Evolutionary conservation across 1,140 invertebrate species (phyloP).

Genomic region (Luehdorfia chinensis): DNA sequence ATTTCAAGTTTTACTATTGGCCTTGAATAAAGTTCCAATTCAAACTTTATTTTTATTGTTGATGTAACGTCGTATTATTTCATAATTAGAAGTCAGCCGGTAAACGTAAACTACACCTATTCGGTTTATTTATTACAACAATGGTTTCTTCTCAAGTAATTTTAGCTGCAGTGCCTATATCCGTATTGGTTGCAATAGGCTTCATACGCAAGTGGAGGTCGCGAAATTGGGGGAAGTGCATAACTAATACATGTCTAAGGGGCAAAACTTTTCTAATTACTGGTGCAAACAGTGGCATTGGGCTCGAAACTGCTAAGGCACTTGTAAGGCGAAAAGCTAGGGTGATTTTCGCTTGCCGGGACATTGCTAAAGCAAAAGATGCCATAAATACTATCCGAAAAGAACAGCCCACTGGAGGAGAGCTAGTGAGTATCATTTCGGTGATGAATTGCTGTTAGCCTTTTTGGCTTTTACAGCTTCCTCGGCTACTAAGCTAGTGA

Average conservation of each 20-base stretch:
- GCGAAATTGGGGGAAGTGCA: constrained; percentile 62
- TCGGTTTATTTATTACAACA: constrained; percentile 2
- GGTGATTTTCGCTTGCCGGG: constrained; percentile 86
- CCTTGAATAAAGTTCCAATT: constrained; percentile 20
- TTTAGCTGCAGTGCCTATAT: constrained; percentile 64
- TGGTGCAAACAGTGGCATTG: constrained; percentile 89
- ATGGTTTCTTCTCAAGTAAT: constrained; percentile 51
- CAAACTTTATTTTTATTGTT: constrained; percentile 20
- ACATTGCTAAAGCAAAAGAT: constrained; percentile 79
- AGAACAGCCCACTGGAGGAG: constrained; percentile 73
- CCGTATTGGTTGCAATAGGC: constrained; percentile 56
- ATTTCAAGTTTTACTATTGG: constrained; percentile 19
- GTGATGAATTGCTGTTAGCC: too few species aligned
- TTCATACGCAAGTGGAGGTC: constrained; percentile 65
- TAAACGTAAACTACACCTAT: not conserved
- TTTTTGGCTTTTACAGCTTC: too few species aligned
- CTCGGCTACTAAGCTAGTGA: not conserved
- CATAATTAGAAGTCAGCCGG: not conserved
- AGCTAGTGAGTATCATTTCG: constrained; percentile 77
- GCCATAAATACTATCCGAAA: constrained; percentile 80
- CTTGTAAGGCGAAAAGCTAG: constrained; percentile 81
- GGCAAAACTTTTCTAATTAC: constrained; percentile 84
- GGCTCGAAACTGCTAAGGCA: constrained; percentile 84
- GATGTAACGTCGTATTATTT: constrained; percentile 11
- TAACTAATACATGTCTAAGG: constrained; percentile 58